phyloP scores from a whole-genome alignment of 1,140 invertebrate genomes.

The Lepidotrigona ventralis region DNA sequence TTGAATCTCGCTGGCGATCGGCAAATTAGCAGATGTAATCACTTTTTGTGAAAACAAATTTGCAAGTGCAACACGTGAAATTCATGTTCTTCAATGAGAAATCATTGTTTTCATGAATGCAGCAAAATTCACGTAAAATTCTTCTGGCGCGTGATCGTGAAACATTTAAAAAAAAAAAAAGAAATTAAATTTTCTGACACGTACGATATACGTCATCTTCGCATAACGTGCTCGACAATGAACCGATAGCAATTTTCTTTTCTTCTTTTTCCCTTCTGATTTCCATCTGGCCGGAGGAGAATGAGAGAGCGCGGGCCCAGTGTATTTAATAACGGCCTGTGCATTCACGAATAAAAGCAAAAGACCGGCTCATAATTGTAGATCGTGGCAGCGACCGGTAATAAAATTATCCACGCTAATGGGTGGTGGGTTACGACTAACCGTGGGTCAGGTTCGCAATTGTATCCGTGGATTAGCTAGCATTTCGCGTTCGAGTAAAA shows the following conservation, averaged over 20 bases:
- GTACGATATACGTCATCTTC: neutral
- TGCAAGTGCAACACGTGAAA: too few relatives aligned
- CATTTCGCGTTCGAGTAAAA: neutral
- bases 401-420: neutral
- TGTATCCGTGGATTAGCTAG: neutral
- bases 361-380: neutral
- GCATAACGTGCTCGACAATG: neutral
- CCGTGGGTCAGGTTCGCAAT: neutral
- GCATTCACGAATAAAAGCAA: neutral
- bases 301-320: neutral
- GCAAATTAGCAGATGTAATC: too few relatives aligned
- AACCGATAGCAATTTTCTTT: neutral
- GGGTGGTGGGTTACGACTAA: neutral
- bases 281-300: neutral
- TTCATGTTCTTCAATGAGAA: fast-evolving
- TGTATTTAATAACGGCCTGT: neutral
- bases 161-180: neutral
- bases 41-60: too few relatives aligned
- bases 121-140: neutral
- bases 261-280: neutral
- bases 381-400: neutral
- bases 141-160: neutral
- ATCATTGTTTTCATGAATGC: too few relatives aligned
- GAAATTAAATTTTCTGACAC: neutral
- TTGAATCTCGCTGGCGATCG: too few relatives aligned